phyloP scores from a whole-genome alignment of 2,113 vertebrate species.

The Polypterus bichir region DNA sequence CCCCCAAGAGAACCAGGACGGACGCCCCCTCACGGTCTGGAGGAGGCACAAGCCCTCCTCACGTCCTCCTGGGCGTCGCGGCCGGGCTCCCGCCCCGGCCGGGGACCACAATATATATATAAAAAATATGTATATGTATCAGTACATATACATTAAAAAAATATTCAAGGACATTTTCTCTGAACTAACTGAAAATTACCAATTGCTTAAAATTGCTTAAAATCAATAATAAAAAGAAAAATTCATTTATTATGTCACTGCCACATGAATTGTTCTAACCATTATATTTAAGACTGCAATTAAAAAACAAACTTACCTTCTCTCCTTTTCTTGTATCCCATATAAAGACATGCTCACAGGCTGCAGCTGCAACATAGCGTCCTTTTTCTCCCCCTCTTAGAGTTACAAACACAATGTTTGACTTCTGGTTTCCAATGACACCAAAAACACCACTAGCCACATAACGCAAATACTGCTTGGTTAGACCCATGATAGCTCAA shows the following conservation, averaged over 20 bases:
- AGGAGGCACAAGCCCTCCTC: too few species aligned
- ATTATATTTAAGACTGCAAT: background rate
- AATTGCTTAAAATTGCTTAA: too few species aligned
- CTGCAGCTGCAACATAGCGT: slow-evolving; percentile 75
- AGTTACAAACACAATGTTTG: slow-evolving; percentile 63
- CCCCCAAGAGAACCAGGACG: too few species aligned
- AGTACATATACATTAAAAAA: too few species aligned
- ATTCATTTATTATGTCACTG: background rate
- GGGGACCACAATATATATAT: too few species aligned
- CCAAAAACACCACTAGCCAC: slow-evolving; percentile 69
- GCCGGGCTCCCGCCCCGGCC: too few species aligned
- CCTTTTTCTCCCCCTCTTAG: slow-evolving; percentile 71
- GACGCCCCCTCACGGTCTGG: too few species aligned
- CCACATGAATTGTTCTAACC: background rate
- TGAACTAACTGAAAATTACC: too few species aligned
- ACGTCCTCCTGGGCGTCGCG: too few species aligned
- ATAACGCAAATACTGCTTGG: slow-evolving; percentile 89
- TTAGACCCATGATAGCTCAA: slow-evolving; percentile 68
- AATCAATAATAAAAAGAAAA: too few species aligned
- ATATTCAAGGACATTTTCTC: too few species aligned
- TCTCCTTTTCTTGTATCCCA: slow-evolving; percentile 88
- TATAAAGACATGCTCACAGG: slow-evolving; percentile 89
- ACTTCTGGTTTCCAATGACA: slow-evolving; percentile 72
- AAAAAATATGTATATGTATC: too few species aligned
- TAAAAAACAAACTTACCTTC: slow-evolving; percentile 54